These are phyloP conservation scores for Polia nebulosa DNA, from an alignment of 2,888 invertebrate genomes.

Conservation along the genomic window DNA sequence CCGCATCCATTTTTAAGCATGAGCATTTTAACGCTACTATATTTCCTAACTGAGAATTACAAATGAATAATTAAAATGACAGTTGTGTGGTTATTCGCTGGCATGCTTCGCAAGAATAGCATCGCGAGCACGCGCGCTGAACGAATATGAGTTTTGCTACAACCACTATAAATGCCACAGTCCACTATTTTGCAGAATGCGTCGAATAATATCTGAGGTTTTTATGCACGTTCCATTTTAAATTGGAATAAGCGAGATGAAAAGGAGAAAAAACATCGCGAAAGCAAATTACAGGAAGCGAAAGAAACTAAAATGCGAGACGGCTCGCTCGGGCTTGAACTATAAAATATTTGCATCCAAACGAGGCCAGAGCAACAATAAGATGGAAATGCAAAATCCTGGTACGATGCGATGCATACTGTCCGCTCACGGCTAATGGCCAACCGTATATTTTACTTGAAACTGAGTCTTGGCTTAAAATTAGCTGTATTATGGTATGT, in stretches of 20 bases:
- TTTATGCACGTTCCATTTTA: constrained; percentile 80
- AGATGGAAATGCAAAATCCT: constrained; percentile 85
- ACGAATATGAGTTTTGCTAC: constrained; percentile 61
- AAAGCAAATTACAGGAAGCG: constrained; percentile 85
- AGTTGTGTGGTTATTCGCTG: constrained; percentile 63
- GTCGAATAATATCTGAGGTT: constrained; percentile 71
- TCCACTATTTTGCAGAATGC: constrained; percentile 53
- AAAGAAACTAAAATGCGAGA: constrained; percentile 84
- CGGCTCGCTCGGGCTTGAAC: constrained; percentile 81
- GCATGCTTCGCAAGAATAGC: constrained; percentile 57
- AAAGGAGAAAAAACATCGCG: constrained; percentile 77
- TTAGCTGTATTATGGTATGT: constrained; percentile 65
- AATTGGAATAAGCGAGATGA: constrained; percentile 82
- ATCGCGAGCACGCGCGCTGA: constrained; percentile 31
- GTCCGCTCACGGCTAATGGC: constrained; percentile 74
- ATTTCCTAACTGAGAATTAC: constrained; percentile 61
- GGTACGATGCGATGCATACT: constrained; percentile 79
- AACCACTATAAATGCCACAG: constrained; percentile 57
- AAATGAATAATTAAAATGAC: constrained; percentile 70
- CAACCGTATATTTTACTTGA: constrained; percentile 69
- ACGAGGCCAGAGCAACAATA: constrained; percentile 85
- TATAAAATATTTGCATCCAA: constrained; percentile 89
- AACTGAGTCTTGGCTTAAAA: constrained; percentile 63
- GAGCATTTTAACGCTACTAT: constrained; percentile 57
- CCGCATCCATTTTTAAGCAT: constrained; percentile 53